Conservation (phyloP, 1,140 invertebrate species). For the Atopsyche davidsoni region DNA sequence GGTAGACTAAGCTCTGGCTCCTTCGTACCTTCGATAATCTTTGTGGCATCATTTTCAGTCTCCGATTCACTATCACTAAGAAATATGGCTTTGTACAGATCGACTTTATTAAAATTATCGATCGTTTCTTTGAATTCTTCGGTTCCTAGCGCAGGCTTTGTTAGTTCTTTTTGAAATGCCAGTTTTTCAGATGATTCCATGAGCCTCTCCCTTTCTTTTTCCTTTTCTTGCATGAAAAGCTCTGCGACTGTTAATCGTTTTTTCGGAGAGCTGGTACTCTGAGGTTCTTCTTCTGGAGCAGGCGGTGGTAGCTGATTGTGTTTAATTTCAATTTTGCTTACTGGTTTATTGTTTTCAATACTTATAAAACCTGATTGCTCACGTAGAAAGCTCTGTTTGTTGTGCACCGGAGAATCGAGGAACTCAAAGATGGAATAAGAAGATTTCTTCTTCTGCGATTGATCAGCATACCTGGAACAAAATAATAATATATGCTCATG, state of each 20-base stretch:
- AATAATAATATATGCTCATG: constrained; percentile 1
- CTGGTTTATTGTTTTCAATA: constrained; percentile 13
- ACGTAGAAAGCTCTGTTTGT: constrained; percentile 50
- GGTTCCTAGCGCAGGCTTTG: constrained; percentile 19
- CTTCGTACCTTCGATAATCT: constrained; percentile 22
- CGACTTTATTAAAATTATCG: constrained; percentile 55
- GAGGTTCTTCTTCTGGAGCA: background rate
- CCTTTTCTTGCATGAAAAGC: constrained; percentile 45
- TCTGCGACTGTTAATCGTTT: constrained; percentile 48
- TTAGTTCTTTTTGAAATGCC: constrained; percentile 14
- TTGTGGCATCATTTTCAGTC: constrained; percentile 35
- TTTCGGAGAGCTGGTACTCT: constrained; percentile 4
- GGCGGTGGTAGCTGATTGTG: background rate
- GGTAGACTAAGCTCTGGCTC: constrained; percentile 8
- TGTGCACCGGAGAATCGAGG: constrained; percentile 53
- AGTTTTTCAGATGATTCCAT: constrained; percentile 23
- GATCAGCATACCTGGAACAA: constrained; percentile 17
- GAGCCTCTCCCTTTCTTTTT: constrained; percentile 32
- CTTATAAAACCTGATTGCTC: constrained; percentile 40
- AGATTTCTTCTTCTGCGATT: constrained; percentile 49
- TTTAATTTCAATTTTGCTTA: constrained; percentile 9
- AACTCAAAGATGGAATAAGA: constrained; percentile 74
- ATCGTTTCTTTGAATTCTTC: constrained; percentile 38
- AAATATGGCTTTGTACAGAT: constrained; percentile 62
- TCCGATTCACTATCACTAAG: constrained; percentile 57